Conservation (phyloP, 1,140 invertebrate species). For the Cecropterus lyciades region DNA sequence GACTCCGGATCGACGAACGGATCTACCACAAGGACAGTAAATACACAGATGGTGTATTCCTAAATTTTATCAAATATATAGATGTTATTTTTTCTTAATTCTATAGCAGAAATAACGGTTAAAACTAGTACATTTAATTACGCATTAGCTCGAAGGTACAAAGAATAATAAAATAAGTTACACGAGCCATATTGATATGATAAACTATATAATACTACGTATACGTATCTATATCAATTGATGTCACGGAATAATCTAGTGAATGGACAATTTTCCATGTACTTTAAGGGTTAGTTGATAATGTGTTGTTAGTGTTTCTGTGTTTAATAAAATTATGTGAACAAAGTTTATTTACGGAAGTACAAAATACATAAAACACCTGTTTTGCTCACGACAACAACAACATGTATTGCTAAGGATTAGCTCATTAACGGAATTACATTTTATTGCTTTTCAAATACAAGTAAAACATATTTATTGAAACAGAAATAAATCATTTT, state of each 20-base stretch:
- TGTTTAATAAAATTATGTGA: background rate
- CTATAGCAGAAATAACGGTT: too few relatives aligned
- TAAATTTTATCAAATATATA: too few relatives aligned
- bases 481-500: too few relatives aligned
- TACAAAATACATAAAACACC: background rate
- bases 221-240: background rate
- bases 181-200: background rate
- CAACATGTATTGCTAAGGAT: background rate
- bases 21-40: too few relatives aligned
- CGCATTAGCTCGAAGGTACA: too few relatives aligned
- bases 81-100: too few relatives aligned
- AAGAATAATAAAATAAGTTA: too few relatives aligned
- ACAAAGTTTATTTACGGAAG: slow-evolving; percentile 1
- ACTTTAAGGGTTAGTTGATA: background rate
- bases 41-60: too few relatives aligned
- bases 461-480: too few relatives aligned
- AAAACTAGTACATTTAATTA: too few relatives aligned
- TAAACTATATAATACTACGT: slow-evolving; percentile 3
- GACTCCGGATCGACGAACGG: too few relatives aligned
- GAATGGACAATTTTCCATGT: background rate
- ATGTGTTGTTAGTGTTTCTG: background rate
- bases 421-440: background rate
- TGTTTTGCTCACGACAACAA: background rate
- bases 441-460: background rate
- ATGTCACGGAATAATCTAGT: slow-evolving; percentile 1